Evolutionary conservation across 2,888 invertebrate species (phyloP), one percentile per base, ranked within the genome.

Genomic region (Troides oblongomaculatus): DNA sequence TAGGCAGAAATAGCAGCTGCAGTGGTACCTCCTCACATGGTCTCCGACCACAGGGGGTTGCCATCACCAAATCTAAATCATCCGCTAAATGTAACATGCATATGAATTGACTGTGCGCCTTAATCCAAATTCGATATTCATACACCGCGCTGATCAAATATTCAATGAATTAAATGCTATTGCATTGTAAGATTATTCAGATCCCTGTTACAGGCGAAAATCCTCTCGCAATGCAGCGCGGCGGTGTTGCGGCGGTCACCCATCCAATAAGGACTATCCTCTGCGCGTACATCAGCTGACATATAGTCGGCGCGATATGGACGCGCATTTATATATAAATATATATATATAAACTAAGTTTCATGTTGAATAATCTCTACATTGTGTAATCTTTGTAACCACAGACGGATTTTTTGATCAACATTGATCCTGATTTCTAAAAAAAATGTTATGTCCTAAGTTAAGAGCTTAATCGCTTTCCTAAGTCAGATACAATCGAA

Each of bases 141-240:
- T 58, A 57, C 36, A 65, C 30, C 23, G 17, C 56, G 58, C 43
- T 63, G 43, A 69, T 71, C 57, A 66, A 66, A 53, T 66, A 61
- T 64, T 61, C 56, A 63, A 64, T 53, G 39, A 21, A 53, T 25
- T 66, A 59, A 8, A 53, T 63, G 21, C 25, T 56, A 14, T 14
- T 60, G 50, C 50, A 71, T 72, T 71, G 61, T 66, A 39, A 62
- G 70, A 70, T 73, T 73, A 72, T 70, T 76, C 72, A 74, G 75
- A 68, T 64, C 50, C 56, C 62, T 59, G 43, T 84, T 80, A 56
- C 90, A 93, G 93, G 92, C 70, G 93, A 93, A 74, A 93, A 93
- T 72, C 93, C 93, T 64, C 80, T 93, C 50, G 93, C 93, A 67
- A 93, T 93, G 93, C 93, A 93, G 72, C 86, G 93, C n/a, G 93